These are phyloP conservation scores for Junco hyemalis DNA, from an alignment of 2,113 vertebrate genomes.

Conservation along the genomic window DNA sequence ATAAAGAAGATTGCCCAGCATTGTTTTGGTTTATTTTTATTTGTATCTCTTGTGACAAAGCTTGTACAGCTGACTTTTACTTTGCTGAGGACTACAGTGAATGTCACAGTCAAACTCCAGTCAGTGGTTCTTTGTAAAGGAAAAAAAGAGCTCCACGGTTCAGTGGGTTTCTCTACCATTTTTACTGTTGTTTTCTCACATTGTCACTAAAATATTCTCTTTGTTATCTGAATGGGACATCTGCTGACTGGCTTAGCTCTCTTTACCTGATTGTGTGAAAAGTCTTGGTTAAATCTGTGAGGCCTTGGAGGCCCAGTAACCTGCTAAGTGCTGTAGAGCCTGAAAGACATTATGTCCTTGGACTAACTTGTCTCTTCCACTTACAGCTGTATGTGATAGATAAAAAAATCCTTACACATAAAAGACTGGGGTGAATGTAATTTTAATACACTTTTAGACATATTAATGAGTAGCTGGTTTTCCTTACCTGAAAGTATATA, in stretches of 20 bases:
- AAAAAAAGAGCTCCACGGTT: slow-evolving; percentile 79
- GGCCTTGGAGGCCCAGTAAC: slow-evolving; percentile 82
- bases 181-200: slow-evolving; percentile 92
- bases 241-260: slow-evolving; percentile 69
- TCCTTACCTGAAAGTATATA: background rate
- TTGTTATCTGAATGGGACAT: slow-evolving; percentile 83
- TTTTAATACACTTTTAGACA: background rate
- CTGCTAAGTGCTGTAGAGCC: slow-evolving; percentile 87
- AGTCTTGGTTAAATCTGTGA: slow-evolving; percentile 87
- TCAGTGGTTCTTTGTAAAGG: background rate
- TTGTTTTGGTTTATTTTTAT: slow-evolving; percentile 16
- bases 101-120: slow-evolving; percentile 33
- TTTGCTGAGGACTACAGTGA: slow-evolving; percentile 38
- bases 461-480: slow-evolving; percentile 32
- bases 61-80: slow-evolving; percentile 9
- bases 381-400: slow-evolving; percentile 57
- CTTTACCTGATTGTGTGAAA: slow-evolving; percentile 96
- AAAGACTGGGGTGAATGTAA: slow-evolving; percentile 6
- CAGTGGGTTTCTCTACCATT: slow-evolving; percentile 79
- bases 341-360: slow-evolving; percentile 92
- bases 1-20: background rate
- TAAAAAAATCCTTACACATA: slow-evolving; percentile 24
- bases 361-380: slow-evolving; percentile 78
- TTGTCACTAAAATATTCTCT: slow-evolving; percentile 93
- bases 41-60: slow-evolving; percentile 12